Percentiles rank a stretch among this genome's conserved stretches.
phyloP scores from a whole-genome alignment of 2,113 vertebrate genomes.

The Podarcis cretensis region DNA sequence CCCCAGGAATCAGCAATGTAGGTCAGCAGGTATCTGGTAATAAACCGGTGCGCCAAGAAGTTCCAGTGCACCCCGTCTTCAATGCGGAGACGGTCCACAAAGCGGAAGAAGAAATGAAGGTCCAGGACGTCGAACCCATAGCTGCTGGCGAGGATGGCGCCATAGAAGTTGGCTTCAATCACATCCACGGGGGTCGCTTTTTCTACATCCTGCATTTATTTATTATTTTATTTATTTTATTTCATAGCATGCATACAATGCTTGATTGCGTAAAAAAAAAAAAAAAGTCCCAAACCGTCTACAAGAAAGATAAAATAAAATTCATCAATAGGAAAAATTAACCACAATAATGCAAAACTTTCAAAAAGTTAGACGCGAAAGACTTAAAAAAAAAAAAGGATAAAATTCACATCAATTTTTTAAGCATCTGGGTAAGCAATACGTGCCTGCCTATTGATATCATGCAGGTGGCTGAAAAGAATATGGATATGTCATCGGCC shows the following conservation, averaged over 20 bases:
- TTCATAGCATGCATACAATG: too few species aligned
- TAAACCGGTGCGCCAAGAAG: constrained; percentile 78
- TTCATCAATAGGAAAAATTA: too few species aligned
- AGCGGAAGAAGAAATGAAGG: constrained; percentile 84
- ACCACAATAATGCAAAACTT: too few species aligned
- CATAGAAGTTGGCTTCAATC: constrained; percentile 84
- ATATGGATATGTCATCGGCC: too few species aligned
- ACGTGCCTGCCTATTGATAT: too few species aligned
- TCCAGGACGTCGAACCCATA: constrained; percentile 83
- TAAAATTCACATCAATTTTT: too few species aligned
- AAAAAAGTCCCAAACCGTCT: too few species aligned
- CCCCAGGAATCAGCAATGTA: constrained; percentile 85
- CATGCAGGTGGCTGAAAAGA: too few species aligned
- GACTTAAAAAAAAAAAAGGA: too few species aligned
- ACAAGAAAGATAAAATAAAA: background rate
- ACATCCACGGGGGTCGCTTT: constrained; percentile 75
- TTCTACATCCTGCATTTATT: background rate
- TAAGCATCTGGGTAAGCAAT: too few species aligned
- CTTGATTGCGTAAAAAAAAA: background rate
- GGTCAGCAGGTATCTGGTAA: constrained; percentile 79
- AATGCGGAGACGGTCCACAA: constrained; percentile 72
- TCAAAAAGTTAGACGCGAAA: too few species aligned
- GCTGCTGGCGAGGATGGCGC: constrained; percentile 75
- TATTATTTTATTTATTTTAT: too few species aligned
- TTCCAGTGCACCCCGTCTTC: constrained; percentile 86